Base-by-base conservation (phyloP, 1,140 invertebrate species). In the Carposina sasakii region DNA sequence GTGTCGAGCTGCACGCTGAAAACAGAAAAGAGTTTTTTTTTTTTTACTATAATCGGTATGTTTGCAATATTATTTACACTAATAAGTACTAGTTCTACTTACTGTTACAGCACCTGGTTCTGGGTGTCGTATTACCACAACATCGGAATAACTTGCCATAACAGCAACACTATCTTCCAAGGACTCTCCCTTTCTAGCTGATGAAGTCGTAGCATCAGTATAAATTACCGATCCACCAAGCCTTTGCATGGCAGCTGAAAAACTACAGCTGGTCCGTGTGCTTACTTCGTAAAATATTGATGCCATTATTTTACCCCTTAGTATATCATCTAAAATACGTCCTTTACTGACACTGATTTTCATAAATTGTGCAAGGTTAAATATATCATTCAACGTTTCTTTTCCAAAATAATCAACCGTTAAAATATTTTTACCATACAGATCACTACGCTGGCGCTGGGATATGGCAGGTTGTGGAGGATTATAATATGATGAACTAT, bases 231-330 rank as follows among this genome's bases (percentile, higher is more conserved):
- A 88, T 0, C 97, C 98, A 15, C 98, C 98, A 12, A 99, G 88
- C 63, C 97, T 86, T 75, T 97, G 91, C 96, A 99, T 98, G 2
- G 98, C 98, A 1, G 94, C 94, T 3, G 94, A 88, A 85, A 99
- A 99, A 74, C 97, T 99, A 71, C 95, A 96, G 66, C 91, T 93
- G 0, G 98, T 99, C 57, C 98, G 88, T 0, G 98, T 99, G 66
- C 96, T 98, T 0, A 93, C 95, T 89, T 99, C 98, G 84, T 97
- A 99, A 77, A 99, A 99, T 67, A 99, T 92, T 0, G 94, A 96
- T 12, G 95, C 94, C 93, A 99, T 93, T 1, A 98, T 88, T 87
- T 98, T 98, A 31, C 97, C 97, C 88, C 93, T 92, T 21, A 98
- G 79, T 57, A 98, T 91, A 64, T 97, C 92, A 81, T 97, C 94